Evolutionary conservation across 2,888 invertebrate genomes (phyloP).

Genomic region (Acrobasis repandana): DNA sequence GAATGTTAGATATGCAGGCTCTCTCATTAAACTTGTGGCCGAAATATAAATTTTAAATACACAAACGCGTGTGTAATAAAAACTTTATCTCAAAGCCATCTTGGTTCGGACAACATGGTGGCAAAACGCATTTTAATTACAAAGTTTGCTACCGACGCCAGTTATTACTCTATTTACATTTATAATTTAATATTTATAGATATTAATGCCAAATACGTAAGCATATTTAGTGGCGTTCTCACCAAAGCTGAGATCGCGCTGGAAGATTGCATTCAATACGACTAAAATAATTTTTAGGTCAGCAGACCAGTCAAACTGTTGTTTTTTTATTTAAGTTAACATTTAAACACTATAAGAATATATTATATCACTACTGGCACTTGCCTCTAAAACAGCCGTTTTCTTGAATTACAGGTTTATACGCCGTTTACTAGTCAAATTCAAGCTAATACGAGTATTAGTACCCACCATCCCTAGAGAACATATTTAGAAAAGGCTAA

Average conservation of each 20-base stretch:
- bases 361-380: too few species aligned
- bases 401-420: too few species aligned
- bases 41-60: constrained; percentile 33
- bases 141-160: constrained; percentile 35
- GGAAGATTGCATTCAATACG: constrained; percentile 20
- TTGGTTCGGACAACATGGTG: constrained; percentile 32
- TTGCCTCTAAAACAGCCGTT: too few species aligned
- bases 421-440: too few species aligned
- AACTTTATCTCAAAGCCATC: constrained; percentile 40
- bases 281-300: constrained; percentile 20
- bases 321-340: neutral
- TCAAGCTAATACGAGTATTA: too few species aligned
- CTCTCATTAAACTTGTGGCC: constrained; percentile 28
- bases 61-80: constrained; percentile 36
- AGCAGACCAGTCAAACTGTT: neutral
- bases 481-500: too few species aligned
- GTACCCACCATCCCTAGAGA: too few species aligned
- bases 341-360: neutral
- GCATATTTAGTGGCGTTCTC: constrained; percentile 27
- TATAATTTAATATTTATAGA: constrained; percentile 34
- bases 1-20: constrained; percentile 25
- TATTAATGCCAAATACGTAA: constrained; percentile 28
- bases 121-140: constrained; percentile 39
- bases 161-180: constrained; percentile 41
- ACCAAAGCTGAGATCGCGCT: constrained; percentile 24